A percentile compares a stretch with the other conserved stretches of the same genome.
Evolutionary conservation across 2,888 invertebrate genomes (phyloP).

Genomic region (Cenopis cana): DNA sequence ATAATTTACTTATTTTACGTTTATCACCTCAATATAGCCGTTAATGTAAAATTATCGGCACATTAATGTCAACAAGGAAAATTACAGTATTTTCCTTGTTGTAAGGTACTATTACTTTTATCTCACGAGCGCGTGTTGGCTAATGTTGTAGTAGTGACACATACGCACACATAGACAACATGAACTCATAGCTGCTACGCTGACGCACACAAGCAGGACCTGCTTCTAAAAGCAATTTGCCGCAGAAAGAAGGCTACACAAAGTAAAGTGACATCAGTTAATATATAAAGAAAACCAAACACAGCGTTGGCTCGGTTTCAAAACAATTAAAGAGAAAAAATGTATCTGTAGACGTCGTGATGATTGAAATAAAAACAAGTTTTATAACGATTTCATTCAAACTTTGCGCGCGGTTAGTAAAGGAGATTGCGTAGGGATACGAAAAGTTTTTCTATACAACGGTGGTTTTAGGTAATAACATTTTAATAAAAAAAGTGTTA

Average conservation of each 20-base stretch:
- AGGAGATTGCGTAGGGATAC: no score
- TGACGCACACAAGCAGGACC: no score
- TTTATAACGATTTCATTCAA: neutral
- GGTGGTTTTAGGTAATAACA: no score
- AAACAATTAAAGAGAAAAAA: conserved; percentile 6
- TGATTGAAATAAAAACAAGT: conserved; percentile 2
- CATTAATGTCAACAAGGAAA: neutral
- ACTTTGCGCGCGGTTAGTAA: no score
- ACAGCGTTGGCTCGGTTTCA: conserved; percentile 14
- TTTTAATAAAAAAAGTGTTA: no score
- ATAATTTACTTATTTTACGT: neutral
- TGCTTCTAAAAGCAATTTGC: neutral
- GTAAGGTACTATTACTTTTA: no score
- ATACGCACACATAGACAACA: no score
- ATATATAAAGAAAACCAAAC: conserved; percentile 1
- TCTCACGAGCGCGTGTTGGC: no score
- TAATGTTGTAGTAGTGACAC: no score
- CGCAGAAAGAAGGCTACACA: neutral
- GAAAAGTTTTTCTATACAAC: no score
- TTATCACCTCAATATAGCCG: neutral
- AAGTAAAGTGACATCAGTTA: neutral
- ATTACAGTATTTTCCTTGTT: no score
- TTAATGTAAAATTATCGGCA: neutral
- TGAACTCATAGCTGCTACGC: no score
- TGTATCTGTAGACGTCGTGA: neutral